A percentile compares a stretch with the other conserved stretches of the same genome.
phyloP scores from a whole-genome alignment of 2,888 invertebrate species.

The Eupithecia subfuscata region DNA sequence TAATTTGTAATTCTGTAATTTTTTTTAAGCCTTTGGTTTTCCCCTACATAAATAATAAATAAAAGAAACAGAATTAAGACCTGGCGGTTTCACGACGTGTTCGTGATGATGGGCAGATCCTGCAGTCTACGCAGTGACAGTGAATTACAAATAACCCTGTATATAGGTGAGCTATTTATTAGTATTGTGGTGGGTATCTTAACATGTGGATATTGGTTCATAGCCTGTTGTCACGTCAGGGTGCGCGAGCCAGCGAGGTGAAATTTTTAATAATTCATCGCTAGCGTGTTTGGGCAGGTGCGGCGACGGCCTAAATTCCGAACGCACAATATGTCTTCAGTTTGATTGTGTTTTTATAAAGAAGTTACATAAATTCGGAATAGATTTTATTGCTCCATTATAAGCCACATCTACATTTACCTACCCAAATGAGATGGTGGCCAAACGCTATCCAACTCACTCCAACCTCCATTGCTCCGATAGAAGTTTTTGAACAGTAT shows the following conservation, averaged over 20 bases:
- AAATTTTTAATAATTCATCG: conserved; percentile 55
- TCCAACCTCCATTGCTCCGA: no score
- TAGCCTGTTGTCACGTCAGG: conserved; percentile 28
- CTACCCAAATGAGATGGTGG: background rate
- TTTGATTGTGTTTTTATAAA: conserved; percentile 19
- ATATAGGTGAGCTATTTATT: no score
- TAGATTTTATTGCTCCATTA: background rate
- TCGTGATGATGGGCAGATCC: no score
- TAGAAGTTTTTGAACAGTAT: no score
- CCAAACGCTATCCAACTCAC: no score
- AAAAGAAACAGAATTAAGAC: no score
- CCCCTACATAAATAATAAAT: no score
- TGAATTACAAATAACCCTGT: no score
- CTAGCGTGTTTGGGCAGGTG: conserved; percentile 70
- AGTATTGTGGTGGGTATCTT: background rate
- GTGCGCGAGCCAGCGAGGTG: conserved; percentile 42
- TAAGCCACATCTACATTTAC: background rate
- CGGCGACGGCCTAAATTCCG: conserved; percentile 65
- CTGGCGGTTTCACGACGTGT: no score
- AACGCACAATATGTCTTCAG: conserved; percentile 35
- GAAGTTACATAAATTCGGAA: background rate
- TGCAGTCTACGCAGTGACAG: no score
- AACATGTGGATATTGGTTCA: background rate
- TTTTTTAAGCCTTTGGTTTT: no score
- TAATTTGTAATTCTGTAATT: no score